Evolutionary conservation across 2,888 invertebrate genomes (phyloP).

Genomic region (Athripsodes cinereus): DNA sequence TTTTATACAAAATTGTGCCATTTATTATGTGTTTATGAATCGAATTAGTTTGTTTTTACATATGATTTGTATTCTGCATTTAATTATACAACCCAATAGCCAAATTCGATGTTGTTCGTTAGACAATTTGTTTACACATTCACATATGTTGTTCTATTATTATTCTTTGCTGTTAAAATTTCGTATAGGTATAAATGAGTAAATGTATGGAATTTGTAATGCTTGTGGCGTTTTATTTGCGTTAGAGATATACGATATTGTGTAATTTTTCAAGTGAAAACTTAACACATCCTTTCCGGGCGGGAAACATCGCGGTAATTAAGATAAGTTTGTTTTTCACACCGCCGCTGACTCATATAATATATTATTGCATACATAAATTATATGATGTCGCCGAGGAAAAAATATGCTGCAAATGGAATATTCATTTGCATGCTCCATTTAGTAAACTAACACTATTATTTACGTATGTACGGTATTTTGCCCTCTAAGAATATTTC

Average conservation of each 20-base stretch:
- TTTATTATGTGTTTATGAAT: no score
- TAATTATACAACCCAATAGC: no score
- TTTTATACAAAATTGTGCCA: no score
- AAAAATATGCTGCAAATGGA: conserved; percentile 2
- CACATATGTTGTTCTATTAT: no score
- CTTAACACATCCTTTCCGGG: neutral
- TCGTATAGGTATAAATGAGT: no score
- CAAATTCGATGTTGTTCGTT: no score
- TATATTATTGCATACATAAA: neutral
- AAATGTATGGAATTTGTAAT: neutral
- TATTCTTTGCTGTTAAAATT: no score
- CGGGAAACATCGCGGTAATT: neutral
- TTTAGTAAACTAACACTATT: conserved; percentile 1
- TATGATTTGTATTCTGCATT: no score
- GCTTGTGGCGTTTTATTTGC: neutral
- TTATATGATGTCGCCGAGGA: neutral
- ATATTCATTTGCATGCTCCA: neutral
- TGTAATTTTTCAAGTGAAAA: neutral
- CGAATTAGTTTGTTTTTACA: no score
- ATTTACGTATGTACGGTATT: no score
- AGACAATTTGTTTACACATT: no score
- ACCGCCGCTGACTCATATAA: neutral
- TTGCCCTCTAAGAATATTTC: no score
- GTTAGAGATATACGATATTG: neutral
- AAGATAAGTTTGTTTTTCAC: conserved; percentile 2